Conservation (phyloP, 1,140 invertebrate species). For the Atta cephalotes region DNA sequence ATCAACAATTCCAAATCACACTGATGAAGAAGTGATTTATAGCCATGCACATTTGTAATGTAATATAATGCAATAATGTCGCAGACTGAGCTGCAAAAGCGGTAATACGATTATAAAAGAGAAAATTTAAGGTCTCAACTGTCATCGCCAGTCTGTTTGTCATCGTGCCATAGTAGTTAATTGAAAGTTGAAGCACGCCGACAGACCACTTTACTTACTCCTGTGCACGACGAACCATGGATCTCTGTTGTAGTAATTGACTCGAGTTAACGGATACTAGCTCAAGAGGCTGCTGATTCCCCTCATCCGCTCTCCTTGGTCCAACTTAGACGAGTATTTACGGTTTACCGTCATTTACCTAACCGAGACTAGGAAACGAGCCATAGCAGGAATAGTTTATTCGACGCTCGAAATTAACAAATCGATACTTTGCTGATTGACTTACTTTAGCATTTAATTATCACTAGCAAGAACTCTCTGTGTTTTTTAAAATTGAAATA, state of each 20-base stretch:
- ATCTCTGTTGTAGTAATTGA: conserved; percentile 68
- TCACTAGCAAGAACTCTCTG: not conserved
- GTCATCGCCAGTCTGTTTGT: conserved; percentile 53
- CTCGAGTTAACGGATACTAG: conserved; percentile 68
- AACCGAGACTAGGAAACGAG: conserved; percentile 39
- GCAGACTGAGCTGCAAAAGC: not conserved
- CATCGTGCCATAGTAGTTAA: conserved; percentile 51
- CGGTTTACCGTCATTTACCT: conserved; percentile 63
- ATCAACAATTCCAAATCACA: not conserved
- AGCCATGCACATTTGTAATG: not conserved
- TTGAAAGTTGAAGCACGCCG: conserved; percentile 63
- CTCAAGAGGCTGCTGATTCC: conserved; percentile 52
- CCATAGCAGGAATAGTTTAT: conserved; percentile 11
- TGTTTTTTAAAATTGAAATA: not conserved
- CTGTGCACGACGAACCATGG: conserved; percentile 45
- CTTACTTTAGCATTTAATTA: not conserved
- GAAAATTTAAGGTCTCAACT: conserved; percentile 18
- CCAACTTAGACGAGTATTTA: conserved; percentile 61
- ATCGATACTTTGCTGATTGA: conserved; percentile 21
- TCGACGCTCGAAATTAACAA: conserved; percentile 24
- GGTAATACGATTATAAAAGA: conserved; percentile 38
- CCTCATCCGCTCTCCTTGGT: conserved; percentile 50
- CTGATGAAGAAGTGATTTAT: not conserved
- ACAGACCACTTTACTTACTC: conserved; percentile 58
- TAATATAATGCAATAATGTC: conserved; percentile 20